These are phyloP conservation scores for Premnoplex brunnescens DNA, from an alignment of 2,797 vertebrate genomes.

Conservation along the genomic window DNA sequence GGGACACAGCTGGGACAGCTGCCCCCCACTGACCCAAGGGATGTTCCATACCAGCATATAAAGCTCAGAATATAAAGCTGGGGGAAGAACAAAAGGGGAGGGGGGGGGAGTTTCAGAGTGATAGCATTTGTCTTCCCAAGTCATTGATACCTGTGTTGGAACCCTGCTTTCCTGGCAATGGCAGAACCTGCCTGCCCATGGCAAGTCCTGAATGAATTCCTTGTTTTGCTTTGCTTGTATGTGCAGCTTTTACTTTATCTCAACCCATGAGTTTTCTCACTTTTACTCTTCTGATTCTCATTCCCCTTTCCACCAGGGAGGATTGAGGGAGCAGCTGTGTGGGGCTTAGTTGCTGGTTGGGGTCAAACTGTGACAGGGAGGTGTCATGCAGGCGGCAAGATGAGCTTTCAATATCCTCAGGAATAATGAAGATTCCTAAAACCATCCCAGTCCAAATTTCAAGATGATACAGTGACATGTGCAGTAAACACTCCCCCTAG, in stretches of 20 bases:
- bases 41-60: not conserved
- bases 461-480: not conserved
- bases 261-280: not conserved
- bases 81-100: not conserved
- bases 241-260: not conserved
- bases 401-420: not conserved
- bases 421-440: not conserved
- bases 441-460: not conserved
- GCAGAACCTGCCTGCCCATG: not conserved
- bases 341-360: not conserved
- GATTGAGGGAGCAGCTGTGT: not conserved
- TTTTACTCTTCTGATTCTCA: not conserved
- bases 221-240: not conserved
- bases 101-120: not conserved
- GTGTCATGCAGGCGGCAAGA: not conserved
- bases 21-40: not conserved
- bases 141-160: rapidly evolving
- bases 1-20: not conserved
- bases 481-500: not conserved
- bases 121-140: not conserved
- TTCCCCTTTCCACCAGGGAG: not conserved
- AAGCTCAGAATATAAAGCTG: not conserved
- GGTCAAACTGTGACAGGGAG: not conserved
- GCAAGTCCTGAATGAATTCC: not conserved
- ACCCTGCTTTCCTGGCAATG: not conserved